These are phyloP conservation scores for Argynnis bischoffii DNA, from an alignment of 2,888 invertebrate species.

Conservation along the genomic window DNA sequence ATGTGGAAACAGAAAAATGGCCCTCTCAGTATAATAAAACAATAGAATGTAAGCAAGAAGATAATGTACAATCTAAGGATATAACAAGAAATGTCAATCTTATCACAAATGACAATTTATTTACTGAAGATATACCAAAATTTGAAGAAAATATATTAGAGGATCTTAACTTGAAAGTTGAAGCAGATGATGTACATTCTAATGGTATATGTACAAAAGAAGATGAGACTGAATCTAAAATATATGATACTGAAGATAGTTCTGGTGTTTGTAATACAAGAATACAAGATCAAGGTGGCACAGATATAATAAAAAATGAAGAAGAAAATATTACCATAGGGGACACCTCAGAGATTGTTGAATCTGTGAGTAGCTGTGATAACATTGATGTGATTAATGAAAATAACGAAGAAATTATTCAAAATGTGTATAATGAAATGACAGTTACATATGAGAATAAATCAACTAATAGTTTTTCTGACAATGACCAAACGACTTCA, in stretches of 20 bases:
- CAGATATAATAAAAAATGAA: conserved; percentile 21
- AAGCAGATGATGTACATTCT: conserved; percentile 36
- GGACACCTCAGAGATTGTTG: neutral
- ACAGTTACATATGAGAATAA: conserved; percentile 21
- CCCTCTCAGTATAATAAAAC: conserved; percentile 31
- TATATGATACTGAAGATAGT: conserved; percentile 32
- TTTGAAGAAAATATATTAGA: conserved; percentile 42
- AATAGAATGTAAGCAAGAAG: conserved; percentile 38
- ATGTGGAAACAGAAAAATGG: conserved; percentile 39
- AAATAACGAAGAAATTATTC: conserved; percentile 27
- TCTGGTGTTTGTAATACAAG: conserved; percentile 27
- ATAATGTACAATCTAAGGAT: conserved; percentile 40
- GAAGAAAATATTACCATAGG: neutral
- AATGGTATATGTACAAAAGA: conserved; percentile 32
- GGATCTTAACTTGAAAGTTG: conserved; percentile 44
- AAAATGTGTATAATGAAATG: conserved; percentile 24
- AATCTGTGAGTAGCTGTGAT: neutral
- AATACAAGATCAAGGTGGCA: conserved; percentile 40
- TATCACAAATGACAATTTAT: conserved; percentile 27
- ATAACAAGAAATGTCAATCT: conserved; percentile 33
- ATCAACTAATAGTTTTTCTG: conserved; percentile 14
- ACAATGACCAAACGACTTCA: conserved; percentile 19
- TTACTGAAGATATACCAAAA: conserved; percentile 25
- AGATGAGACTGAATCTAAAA: conserved; percentile 28
- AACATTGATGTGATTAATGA: conserved; percentile 26